These are phyloP conservation scores for Stichopus chloronotus DNA, from an alignment of 35 echinoderm and acorn worm genomes.

Conservation along the genomic window DNA sequence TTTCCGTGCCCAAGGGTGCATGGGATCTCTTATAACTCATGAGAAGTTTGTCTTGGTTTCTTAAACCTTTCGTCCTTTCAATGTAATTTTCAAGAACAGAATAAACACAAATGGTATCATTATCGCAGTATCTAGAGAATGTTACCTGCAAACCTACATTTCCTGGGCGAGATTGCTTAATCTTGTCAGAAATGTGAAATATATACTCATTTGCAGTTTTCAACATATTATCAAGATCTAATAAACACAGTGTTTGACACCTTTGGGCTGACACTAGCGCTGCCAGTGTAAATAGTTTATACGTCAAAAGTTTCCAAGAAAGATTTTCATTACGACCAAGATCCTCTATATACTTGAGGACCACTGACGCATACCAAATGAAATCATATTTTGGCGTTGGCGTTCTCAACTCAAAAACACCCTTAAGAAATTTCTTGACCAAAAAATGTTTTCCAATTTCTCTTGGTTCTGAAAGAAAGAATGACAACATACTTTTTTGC, in stretches of 20 bases:
- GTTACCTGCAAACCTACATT: too few species aligned
- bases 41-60: too few species aligned
- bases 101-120: too few species aligned
- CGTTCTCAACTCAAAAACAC: conserved; percentile 17
- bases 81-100: too few species aligned
- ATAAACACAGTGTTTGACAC: neutral
- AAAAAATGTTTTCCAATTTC: conserved; percentile 31
- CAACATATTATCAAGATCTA: conserved; percentile 3
- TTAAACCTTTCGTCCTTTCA: too few species aligned
- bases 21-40: too few species aligned
- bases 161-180: too few species aligned
- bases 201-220: too few species aligned
- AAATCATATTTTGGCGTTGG: conserved; percentile 16
- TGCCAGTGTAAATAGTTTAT: conserved; percentile 11
- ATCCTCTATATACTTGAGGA: conserved; percentile 25
- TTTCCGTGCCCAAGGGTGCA: too few species aligned
- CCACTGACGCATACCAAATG: neutral
- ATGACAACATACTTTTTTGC: neutral
- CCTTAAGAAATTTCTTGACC: neutral
- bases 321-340: conserved; percentile 2
- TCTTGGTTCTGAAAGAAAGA: neutral
- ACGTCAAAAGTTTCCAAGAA: neutral
- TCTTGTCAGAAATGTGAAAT: too few species aligned
- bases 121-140: too few species aligned
- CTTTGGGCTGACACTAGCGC: neutral